phyloP scores from a whole-genome alignment of 2,113 vertebrate species.

The Neotoma lepida region DNA sequence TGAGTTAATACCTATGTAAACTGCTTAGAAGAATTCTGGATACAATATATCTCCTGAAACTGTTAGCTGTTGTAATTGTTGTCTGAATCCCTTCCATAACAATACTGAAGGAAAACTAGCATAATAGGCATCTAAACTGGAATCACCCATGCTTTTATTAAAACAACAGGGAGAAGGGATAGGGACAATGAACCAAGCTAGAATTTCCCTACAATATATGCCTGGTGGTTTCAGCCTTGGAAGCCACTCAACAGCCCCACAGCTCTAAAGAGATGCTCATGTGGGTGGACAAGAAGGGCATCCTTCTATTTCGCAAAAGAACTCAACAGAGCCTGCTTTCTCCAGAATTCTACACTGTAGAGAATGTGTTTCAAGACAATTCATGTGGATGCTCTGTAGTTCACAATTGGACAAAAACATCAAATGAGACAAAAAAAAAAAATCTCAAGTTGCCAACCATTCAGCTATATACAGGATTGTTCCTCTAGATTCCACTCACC shows the following conservation, averaged over 20 bases:
- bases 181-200: neutral
- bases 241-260: neutral
- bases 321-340: neutral
- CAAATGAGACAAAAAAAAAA: constrained; percentile 49
- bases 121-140: neutral
- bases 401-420: neutral
- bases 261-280: neutral
- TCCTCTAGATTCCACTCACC: constrained; percentile 34
- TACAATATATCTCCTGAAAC: neutral
- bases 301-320: constrained; percentile 41
- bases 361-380: neutral
- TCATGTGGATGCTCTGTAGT: neutral
- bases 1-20: neutral
- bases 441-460: constrained; percentile 64
- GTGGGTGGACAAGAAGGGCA: neutral
- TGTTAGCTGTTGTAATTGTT: neutral
- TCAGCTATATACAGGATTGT: neutral
- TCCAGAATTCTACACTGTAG: neutral
- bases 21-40: neutral
- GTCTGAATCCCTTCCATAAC: neutral
- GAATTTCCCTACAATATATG: neutral
- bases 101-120: neutral
- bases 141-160: neutral
- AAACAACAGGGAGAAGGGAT: neutral
- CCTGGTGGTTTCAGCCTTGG: neutral